Base-by-base conservation (phyloP, 2,888 invertebrate genomes). In the Stomorhina lunata region DNA sequence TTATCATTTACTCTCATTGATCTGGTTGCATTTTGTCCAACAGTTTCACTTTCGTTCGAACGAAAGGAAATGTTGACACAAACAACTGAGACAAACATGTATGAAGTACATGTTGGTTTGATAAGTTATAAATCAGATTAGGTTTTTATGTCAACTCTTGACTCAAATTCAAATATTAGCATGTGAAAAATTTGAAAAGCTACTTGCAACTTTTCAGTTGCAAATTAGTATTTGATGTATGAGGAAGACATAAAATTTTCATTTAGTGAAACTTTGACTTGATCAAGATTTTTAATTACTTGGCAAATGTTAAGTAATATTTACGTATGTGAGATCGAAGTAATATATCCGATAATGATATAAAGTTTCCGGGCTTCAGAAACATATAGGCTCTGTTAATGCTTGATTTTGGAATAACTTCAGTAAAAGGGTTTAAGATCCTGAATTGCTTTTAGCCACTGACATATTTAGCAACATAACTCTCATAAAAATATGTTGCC, bases 51-150 rank as follows among this genome's bases (percentile, higher is more conserved):
- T 82, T 82, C 75, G 48, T 73, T 68, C 22, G n/a, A 32, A 53
- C 65, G 75, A 75, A 82, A 82, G 82, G 82, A 82, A 82, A 82
- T 79, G 82, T 79, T 63, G 69, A 40, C 68, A 57, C 55, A 72
- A 71, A 40, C 69, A 37, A 61, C 50, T n/a, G n/a, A 37, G 22
- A 40, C 50, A n/a, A 5, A 50, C n/a, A 50, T 0, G 50, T 34
- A 40, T 10, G n/a, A 12, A 27, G n/a, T 27, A 29, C n/a, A n/a
- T n/a, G n/a, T 32, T 17, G 22, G 29, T 55, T 53, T 48, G 37
- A 65, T 65, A 45, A 65, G 27, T n/a, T n/a, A 61, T 45, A 29
- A 45, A 72, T 75, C 43, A 59, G 65, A 82, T 78, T 65, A 75
- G 69, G 78, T 78, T 75, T 82, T 53, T 82, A 63, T 82, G 81